A percentile compares a stretch with the other conserved stretches of the same genome.
Evolutionary conservation across 2,888 invertebrate genomes (phyloP).

Genomic region (Caenorhabditis macrosperma): DNA sequence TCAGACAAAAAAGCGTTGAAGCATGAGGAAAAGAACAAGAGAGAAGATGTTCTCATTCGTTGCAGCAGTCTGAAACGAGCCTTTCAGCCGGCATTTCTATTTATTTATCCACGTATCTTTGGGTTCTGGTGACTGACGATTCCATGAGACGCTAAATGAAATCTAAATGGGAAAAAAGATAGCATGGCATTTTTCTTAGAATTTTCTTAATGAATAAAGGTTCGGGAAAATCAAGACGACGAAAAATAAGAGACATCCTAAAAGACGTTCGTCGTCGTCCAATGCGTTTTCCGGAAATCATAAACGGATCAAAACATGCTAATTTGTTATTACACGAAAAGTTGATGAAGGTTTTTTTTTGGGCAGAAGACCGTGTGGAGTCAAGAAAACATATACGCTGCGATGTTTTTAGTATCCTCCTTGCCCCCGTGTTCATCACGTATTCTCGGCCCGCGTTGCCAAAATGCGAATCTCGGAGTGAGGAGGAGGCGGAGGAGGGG

Average conservation of each 20-base stretch:
- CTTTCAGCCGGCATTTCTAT: not conserved
- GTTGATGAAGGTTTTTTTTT: conserved; percentile 3
- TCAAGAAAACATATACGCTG: conserved; percentile 22
- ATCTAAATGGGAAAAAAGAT: not conserved
- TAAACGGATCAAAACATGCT: not conserved
- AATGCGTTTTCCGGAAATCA: not conserved
- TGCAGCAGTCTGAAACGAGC: not conserved
- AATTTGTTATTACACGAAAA: conserved; percentile 3
- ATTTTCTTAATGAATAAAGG: not conserved
- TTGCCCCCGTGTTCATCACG: conserved; percentile 12
- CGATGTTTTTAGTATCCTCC: conserved; percentile 22
- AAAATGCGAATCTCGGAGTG: conserved; percentile 24
- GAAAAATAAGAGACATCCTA: no score
- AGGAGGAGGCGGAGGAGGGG: conserved; percentile 15
- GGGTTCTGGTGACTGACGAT: conserved; percentile 15
- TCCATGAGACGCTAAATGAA: conserved; percentile 13
- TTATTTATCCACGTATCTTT: conserved; percentile 14
- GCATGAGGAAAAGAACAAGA: conserved; percentile 14
- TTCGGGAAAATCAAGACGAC: not conserved
- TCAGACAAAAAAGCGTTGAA: not conserved
- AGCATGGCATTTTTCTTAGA: not conserved
- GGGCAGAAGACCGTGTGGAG: not conserved
- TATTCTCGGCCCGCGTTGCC: conserved; percentile 38
- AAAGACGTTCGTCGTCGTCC: not conserved
- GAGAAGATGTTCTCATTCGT: conserved; percentile 19